phyloP scores from a whole-genome alignment of 2,888 invertebrate species.

The Andrena minutula region DNA sequence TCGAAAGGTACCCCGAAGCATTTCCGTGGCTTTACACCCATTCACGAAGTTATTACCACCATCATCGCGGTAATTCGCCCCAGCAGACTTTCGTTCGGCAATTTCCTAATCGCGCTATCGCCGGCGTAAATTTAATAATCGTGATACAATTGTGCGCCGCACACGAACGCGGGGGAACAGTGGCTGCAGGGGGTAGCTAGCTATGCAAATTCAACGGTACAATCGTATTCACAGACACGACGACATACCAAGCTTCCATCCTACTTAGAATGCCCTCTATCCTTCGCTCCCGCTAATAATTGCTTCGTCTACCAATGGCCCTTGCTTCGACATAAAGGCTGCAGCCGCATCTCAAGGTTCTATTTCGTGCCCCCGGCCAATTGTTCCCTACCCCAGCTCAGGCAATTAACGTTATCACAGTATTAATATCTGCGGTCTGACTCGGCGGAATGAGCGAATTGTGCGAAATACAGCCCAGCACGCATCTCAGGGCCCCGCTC shows the following conservation, averaged over 20 bases:
- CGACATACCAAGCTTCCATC: slow-evolving; percentile 41
- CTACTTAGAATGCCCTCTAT: slow-evolving; percentile 54
- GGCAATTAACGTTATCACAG: slow-evolving; percentile 75
- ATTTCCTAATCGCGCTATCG: slow-evolving; percentile 38
- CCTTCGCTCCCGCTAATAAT: slow-evolving; percentile 53
- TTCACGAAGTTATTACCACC: slow-evolving; percentile 16
- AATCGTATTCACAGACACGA: slow-evolving; percentile 47
- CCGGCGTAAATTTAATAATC: slow-evolving; percentile 54
- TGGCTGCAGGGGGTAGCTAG: slow-evolving; percentile 8
- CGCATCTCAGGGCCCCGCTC: slow-evolving; percentile 2
- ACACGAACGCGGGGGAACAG: slow-evolving; percentile 5
- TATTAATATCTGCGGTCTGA: slow-evolving; percentile 72
- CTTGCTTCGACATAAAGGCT: slow-evolving; percentile 41
- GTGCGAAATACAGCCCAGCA: slow-evolving; percentile 14
- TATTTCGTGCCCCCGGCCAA: slow-evolving; percentile 47
- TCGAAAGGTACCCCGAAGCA: not conserved
- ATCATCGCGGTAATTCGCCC: slow-evolving; percentile 7
- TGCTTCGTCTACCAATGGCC: slow-evolving; percentile 59
- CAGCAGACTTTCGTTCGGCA: slow-evolving; percentile 32
- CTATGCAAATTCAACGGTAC: slow-evolving; percentile 43
- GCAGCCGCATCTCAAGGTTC: slow-evolving; percentile 46
- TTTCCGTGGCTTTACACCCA: not conserved
- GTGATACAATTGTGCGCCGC: slow-evolving; percentile 28
- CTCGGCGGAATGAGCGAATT: slow-evolving; percentile 18
- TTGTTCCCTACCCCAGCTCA: slow-evolving; percentile 56